These are phyloP conservation scores for Rotaria sp. DNA, from an alignment of 2,888 invertebrate species.

Conservation along the genomic window DNA sequence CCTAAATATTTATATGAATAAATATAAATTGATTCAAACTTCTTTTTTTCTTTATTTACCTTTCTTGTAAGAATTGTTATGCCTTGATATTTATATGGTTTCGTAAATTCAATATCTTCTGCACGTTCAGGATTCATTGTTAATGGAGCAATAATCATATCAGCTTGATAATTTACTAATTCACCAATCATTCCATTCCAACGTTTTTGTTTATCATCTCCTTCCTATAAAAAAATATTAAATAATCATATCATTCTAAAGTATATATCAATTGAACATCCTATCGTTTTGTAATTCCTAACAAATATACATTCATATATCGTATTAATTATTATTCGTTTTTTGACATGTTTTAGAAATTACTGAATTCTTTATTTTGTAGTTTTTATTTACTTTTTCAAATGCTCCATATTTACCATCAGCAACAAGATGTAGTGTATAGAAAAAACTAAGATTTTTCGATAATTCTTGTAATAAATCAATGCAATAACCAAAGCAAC, in stretches of 20 bases:
- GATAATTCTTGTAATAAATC: conserved; percentile 80
- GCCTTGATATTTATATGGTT: conserved; percentile 97
- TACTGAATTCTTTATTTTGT: too few species aligned
- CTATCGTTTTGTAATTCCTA: too few species aligned
- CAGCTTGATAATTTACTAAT: conserved; percentile 80
- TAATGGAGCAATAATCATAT: conserved; percentile 91
- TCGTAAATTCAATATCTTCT: conserved; percentile 94
- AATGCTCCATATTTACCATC: conserved; percentile 85
- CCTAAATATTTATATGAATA: conserved; percentile 60
- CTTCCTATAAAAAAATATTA: conserved; percentile 28
- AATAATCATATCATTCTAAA: background rate
- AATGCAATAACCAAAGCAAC: conserved; percentile 92
- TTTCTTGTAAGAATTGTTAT: conserved; percentile 94
- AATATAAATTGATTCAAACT: background rate
- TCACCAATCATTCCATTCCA: conserved; percentile 95
- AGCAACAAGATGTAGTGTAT: conserved; percentile 78
- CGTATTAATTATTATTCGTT: too few species aligned
- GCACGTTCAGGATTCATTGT: conserved; percentile 97
- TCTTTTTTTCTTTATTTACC: conserved; percentile 58
- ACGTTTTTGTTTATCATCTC: conserved; percentile 42
- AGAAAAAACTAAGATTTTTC: conserved; percentile 82
- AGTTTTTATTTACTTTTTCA: conserved; percentile 44
- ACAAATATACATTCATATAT: too few species aligned
- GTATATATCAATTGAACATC: too few species aligned
- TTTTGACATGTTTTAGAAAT: too few species aligned